Conservation (phyloP, 2,113 vertebrate genomes). For the Andinoacara biseriatus region DNA sequence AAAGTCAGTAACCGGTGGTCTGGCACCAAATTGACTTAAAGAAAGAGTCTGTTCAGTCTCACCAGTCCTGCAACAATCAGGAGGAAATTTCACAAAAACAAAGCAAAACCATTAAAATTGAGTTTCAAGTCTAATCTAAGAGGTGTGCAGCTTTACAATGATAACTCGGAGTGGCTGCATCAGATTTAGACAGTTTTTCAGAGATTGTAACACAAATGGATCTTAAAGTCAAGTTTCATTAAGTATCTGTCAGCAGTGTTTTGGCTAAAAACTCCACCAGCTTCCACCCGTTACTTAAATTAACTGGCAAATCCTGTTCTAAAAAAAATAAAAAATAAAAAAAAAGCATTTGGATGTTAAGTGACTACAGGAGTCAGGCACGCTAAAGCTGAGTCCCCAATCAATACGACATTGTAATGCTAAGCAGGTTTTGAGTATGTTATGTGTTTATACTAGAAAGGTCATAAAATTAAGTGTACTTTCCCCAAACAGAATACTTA, state of each 20-base stretch:
- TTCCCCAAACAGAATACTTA: background rate
- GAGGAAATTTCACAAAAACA: slow-evolving; percentile 25
- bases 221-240: background rate
- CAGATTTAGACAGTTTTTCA: background rate
- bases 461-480: background rate
- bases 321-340: background rate
- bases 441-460: slow-evolving; percentile 1
- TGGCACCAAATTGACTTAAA: slow-evolving; percentile 21
- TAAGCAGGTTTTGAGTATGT: background rate
- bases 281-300: background rate
- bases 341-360: background rate
- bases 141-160: background rate
- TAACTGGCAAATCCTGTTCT: background rate
- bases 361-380: background rate
- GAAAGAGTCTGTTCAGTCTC: slow-evolving; percentile 27
- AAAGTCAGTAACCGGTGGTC: slow-evolving; percentile 33
- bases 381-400: background rate
- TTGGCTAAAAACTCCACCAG: background rate
- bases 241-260: background rate
- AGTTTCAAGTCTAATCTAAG: slow-evolving; percentile 4
- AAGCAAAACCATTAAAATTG: background rate
- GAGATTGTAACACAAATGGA: background rate
- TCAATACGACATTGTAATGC: background rate
- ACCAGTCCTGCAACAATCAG: slow-evolving; percentile 1
- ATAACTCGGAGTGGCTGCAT: background rate